phyloP scores from a whole-genome alignment of 2,888 invertebrate genomes.

The Antheraea assamensis region DNA sequence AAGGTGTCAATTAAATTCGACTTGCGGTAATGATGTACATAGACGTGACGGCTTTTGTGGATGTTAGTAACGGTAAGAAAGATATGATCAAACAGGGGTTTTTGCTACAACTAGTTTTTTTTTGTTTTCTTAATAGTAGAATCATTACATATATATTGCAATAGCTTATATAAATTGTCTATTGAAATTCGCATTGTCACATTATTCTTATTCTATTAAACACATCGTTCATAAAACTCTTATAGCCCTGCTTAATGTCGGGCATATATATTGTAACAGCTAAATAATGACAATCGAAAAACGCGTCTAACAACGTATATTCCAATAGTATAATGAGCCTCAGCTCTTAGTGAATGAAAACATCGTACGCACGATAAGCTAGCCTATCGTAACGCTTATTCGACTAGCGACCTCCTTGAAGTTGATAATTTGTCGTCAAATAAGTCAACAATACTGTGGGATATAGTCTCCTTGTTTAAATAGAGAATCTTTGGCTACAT shows the following conservation, averaged over 20 bases:
- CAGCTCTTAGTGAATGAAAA: too few species aligned
- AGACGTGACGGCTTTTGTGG: neutral
- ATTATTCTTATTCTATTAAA: neutral
- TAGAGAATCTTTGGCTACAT: too few species aligned
- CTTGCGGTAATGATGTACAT: neutral
- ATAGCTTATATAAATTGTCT: neutral
- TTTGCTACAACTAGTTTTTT: neutral
- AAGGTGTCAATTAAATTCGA: slow-evolving; percentile 4
- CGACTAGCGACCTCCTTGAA: too few species aligned
- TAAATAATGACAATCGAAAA: too few species aligned
- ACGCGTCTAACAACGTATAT: too few species aligned
- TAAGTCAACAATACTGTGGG: too few species aligned
- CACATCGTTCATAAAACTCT: neutral
- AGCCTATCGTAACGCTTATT: too few species aligned
- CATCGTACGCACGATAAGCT: too few species aligned
- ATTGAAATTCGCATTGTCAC: neutral
- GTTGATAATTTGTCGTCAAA: too few species aligned
- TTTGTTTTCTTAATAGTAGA: neutral
- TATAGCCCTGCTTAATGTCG: neutral
- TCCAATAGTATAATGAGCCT: too few species aligned
- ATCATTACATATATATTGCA: neutral
- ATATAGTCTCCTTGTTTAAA: too few species aligned
- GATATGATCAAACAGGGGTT: neutral
- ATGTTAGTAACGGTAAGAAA: neutral
- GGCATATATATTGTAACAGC: too few species aligned